Conservation (phyloP, 1,140 invertebrate genomes). For the Rhyacophila brunnea region DNA sequence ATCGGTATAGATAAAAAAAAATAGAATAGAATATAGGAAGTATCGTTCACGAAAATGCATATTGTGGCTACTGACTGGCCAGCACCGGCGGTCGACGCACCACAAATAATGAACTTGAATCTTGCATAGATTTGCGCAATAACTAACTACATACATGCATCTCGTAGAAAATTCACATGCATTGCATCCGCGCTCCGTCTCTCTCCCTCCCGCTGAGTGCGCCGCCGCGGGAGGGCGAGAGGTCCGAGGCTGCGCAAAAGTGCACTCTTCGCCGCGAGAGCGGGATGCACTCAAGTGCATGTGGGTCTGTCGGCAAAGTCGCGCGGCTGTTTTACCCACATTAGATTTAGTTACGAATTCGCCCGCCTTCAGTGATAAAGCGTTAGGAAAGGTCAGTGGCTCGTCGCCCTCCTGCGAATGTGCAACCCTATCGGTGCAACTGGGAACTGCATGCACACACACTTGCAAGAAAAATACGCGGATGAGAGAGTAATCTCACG, state of each 20-base stretch:
- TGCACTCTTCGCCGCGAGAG: constrained; percentile 40
- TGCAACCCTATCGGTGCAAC: constrained; percentile 33
- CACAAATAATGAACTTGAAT: constrained; percentile 37
- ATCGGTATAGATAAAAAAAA: no score
- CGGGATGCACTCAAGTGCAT: constrained; percentile 47
- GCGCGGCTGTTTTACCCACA: constrained; percentile 31
- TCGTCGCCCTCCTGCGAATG: constrained; percentile 25
- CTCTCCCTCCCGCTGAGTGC: not conserved
- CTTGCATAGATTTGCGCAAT: constrained; percentile 26
- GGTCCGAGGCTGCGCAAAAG: constrained; percentile 16
- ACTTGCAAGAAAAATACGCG: constrained; percentile 9
- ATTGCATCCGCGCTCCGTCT: not conserved
- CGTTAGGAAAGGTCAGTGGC: constrained; percentile 50
- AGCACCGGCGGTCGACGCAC: constrained; percentile 28
- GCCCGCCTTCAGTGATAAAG: constrained; percentile 46
- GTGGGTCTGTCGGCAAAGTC: constrained; percentile 52
- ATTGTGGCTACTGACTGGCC: not conserved
- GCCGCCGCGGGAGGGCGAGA: constrained; percentile 5
- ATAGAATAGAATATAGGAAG: no score
- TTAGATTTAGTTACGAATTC: constrained; percentile 38
- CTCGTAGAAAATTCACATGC: not conserved
- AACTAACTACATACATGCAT: constrained; percentile 9
- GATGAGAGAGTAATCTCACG: no score
- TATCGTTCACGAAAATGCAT: no score
- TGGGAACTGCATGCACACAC: constrained; percentile 25